These are phyloP conservation scores for Steinernema khuongi DNA, from an alignment of 1,140 invertebrate genomes.

Conservation along the genomic window DNA sequence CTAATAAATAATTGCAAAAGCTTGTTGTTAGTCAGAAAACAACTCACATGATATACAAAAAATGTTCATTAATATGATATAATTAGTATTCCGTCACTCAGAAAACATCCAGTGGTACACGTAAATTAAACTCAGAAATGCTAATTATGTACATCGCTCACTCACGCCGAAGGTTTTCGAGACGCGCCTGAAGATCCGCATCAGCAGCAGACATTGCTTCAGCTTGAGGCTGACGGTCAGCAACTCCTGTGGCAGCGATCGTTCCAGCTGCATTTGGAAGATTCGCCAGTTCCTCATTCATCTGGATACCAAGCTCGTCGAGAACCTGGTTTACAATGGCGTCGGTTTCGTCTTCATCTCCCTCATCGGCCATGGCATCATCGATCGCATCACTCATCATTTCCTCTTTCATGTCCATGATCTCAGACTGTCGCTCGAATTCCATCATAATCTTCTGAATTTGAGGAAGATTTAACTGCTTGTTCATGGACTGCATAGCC, in stretches of 20 bases:
- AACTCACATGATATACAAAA: no score
- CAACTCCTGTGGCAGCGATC: slow-evolving; percentile 53
- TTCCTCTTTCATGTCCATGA: slow-evolving; percentile 99
- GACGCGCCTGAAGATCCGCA: background rate
- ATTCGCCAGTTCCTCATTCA: slow-evolving; percentile 79
- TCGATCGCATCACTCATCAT: slow-evolving; percentile 99
- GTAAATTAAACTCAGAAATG: background rate
- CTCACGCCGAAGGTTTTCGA: background rate
- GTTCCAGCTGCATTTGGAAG: slow-evolving; percentile 72
- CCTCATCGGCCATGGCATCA: slow-evolving; percentile 96
- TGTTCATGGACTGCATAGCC: slow-evolving; percentile 97
- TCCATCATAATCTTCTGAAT: slow-evolving; percentile 98
- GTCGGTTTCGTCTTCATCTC: slow-evolving; percentile 88
- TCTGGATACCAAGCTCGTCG: slow-evolving; percentile 90
- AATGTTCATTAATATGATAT: no score
- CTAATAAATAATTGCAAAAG: no score
- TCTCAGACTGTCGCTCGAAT: slow-evolving; percentile 98
- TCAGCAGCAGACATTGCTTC: background rate
- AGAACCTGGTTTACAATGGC: slow-evolving; percentile 67
- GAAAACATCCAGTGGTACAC: background rate
- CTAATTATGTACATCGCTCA: background rate
- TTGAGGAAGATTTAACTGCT: slow-evolving; percentile 89
- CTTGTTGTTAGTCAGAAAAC: no score
- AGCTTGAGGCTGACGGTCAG: slow-evolving; percentile 2
- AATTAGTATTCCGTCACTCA: no score